Base-by-base conservation (phyloP, 2,797 vertebrate species). In the Aythya fuligula region DNA sequence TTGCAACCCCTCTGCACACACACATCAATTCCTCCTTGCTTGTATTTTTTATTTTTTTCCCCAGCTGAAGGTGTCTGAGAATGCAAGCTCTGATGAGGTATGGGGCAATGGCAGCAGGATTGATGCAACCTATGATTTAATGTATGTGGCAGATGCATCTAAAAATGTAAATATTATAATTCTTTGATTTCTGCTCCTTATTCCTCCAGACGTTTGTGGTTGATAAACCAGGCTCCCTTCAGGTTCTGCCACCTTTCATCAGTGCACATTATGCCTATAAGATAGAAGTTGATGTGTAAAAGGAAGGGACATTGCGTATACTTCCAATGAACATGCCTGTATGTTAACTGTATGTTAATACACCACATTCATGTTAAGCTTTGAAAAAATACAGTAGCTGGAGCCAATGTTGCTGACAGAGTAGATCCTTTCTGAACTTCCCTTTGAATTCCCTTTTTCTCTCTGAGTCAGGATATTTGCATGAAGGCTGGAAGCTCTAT, bases 121-220 rank as follows among this genome's bases (percentile, higher is more conserved):
- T 95, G 89, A 64, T 8, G 3, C 53, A 82, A 47, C 45, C 57
- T 86, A 32, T 45, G 34, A 82, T 92, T 86, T 69, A 74, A 85
- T 64, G 73, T 73, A 75, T 0, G 0, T 77, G 83, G 65, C 73
- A 85, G 38, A 36, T 47, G 58, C 78, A 86, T 94, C 96, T 95
- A 89, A 90, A 97, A 95, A 85, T 75, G 73, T 78, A 89, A 87
- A 92, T 93, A 94, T 71, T 92, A 79, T 95, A 96, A 92, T 67
- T 69, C 73, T 95, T 92, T 95, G 85, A 95, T 95, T 97, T 92
- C 16, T 28, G 58, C 54, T 91, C 89, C 83, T 75, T 85, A 96
- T 95, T 64, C 54, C 73, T 88, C 67, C 96, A 94, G 81, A 83
- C 25, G 13, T 90, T 94, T 80, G 64, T 53, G 62, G 70, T 72